These are phyloP conservation scores for Microcebus murinus DNA, from an alignment of 2,113 vertebrate species.

Conservation along the genomic window DNA sequence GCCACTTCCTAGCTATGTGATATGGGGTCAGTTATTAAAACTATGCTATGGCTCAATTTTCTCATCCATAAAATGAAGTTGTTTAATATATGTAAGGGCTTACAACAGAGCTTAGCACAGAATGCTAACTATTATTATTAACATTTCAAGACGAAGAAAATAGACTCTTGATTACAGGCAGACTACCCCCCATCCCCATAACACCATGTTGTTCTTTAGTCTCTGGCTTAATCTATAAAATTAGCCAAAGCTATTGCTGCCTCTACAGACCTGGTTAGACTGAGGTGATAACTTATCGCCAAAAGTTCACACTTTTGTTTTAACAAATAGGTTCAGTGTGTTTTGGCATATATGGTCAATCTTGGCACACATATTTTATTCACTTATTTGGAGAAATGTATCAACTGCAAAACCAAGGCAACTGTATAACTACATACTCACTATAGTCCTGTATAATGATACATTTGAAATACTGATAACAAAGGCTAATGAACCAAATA, in stretches of 20 bases:
- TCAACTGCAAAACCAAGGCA: neutral
- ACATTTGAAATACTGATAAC: neutral
- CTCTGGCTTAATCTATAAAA: neutral
- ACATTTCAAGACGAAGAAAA: neutral
- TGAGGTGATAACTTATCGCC: neutral
- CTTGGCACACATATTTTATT: neutral
- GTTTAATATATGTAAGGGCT: neutral
- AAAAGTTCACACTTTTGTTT: neutral
- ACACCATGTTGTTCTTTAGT: neutral
- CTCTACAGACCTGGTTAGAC: neutral
- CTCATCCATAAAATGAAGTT: neutral
- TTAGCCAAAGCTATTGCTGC: neutral
- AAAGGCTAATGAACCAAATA: neutral
- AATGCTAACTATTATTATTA: neutral
- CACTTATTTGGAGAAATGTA: constrained; percentile 3
- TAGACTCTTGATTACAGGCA: neutral
- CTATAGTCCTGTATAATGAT: neutral
- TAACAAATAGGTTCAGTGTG: neutral
- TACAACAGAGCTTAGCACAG: neutral
- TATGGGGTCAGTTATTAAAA: neutral
- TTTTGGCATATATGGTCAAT: neutral
- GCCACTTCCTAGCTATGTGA: neutral
- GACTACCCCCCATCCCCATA: accelerated
- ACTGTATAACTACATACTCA: neutral
- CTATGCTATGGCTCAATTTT: neutral